Evolutionary conservation across 1,140 invertebrate species (phyloP).

Genomic region (Neotoxoptera formosana): DNA sequence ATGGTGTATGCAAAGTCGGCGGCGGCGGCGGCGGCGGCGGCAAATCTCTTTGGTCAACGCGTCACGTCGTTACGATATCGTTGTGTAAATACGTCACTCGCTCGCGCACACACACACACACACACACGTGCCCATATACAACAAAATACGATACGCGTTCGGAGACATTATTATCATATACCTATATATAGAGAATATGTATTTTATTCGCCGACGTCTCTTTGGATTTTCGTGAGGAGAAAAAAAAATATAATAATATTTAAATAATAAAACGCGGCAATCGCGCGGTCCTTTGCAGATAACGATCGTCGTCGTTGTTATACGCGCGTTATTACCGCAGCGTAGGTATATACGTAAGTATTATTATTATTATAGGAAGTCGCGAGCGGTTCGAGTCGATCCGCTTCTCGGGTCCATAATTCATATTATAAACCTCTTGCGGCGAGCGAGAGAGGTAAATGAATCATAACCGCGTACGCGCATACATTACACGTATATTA

Average conservation of each 20-base stretch:
- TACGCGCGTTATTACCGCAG: conserved; percentile 25
- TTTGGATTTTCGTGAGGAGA: not conserved
- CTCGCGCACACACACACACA: not conserved
- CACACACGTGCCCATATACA: not conserved
- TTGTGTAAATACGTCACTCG: conserved; percentile 8
- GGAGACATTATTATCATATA: not conserved
- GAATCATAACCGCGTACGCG: conserved; percentile 1
- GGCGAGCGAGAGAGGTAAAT: not conserved
- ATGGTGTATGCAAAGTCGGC: not conserved
- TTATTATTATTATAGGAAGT: conserved; percentile 43
- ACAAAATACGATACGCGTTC: not conserved
- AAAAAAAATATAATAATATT: conserved; percentile 31
- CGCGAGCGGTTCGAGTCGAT: conserved; percentile 38
- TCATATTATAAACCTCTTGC: conserved; percentile 22
- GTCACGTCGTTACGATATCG: conserved; percentile 51
- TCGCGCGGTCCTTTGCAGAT: conserved; percentile 50
- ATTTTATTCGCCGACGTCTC: conserved; percentile 32
- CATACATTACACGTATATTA: not conserved
- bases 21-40: conserved; percentile 10
- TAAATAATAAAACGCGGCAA: conserved; percentile 36
- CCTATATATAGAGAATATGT: not conserved
- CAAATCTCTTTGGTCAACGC: conserved; percentile 46
- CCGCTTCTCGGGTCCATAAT: conserved; percentile 27
- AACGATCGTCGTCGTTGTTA: conserved; percentile 14
- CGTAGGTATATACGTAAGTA: not conserved